These are phyloP conservation scores for Piliocolobus tephrosceles DNA, from an alignment of 2,113 vertebrate species.

Conservation along the genomic window DNA sequence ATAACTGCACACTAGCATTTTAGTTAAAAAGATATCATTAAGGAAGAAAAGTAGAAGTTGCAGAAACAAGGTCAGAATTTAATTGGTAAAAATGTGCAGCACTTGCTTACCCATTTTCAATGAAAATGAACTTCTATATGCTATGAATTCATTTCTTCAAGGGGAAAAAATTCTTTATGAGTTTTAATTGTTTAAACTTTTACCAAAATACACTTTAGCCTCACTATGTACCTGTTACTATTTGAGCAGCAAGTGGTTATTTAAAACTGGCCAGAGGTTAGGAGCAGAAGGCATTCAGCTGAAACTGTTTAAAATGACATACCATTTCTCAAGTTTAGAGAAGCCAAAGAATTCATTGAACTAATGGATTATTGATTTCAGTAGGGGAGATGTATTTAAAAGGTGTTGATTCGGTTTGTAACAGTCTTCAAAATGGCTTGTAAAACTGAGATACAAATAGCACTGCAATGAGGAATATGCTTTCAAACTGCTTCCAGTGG, in stretches of 20 bases:
- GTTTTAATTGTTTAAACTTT: constrained; percentile 56
- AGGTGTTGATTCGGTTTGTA: not conserved
- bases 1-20: constrained; percentile 50
- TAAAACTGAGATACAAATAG: not conserved
- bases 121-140: constrained; percentile 52
- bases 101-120: constrained; percentile 60
- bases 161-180: constrained; percentile 40
- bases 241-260: constrained; percentile 33
- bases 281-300: not conserved
- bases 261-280: not conserved
- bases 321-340: not conserved
- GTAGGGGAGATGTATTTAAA: not conserved
- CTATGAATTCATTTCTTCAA: constrained; percentile 62
- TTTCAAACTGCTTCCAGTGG: not conserved
- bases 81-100: constrained; percentile 73
- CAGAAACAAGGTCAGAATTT: constrained; percentile 56
- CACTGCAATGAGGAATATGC: rapidly evolving
- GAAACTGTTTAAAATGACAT: not conserved
- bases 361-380: constrained; percentile 45
- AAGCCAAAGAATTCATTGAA: not conserved
- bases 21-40: constrained; percentile 40
- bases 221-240: not conserved
- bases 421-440: not conserved
- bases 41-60: not conserved
- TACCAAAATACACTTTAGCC: constrained; percentile 4